A percentile compares a stretch with the other conserved stretches of the same genome.
phyloP scores from a whole-genome alignment of 2,888 invertebrate genomes.

The Drosophila limbata region DNA sequence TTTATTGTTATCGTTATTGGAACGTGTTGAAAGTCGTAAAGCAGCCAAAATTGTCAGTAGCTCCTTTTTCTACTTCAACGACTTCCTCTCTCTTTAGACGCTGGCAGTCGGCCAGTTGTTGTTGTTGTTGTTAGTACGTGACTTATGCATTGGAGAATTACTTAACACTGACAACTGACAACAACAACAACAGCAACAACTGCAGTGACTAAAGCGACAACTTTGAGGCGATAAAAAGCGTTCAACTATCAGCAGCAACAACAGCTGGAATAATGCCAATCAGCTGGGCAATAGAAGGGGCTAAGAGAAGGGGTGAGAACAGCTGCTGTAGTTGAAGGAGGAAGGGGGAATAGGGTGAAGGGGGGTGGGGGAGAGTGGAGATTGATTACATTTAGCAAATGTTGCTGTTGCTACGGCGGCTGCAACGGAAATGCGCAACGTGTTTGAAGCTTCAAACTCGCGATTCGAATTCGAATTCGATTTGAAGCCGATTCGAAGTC shows the following conservation, averaged over 20 bases:
- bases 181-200: conserved; percentile 20
- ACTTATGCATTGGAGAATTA: conserved; percentile 66
- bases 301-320: neutral
- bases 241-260: conserved; percentile 34
- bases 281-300: conserved; percentile 10
- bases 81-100: conserved; percentile 8
- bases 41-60: conserved; percentile 27
- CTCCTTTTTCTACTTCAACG: conserved; percentile 10
- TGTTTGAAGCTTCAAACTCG: conserved; percentile 47
- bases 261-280: conserved; percentile 58
- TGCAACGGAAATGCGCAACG: conserved; percentile 66
- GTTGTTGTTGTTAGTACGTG: conserved; percentile 63
- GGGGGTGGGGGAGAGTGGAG: conserved; percentile 11
- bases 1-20: conserved; percentile 10
- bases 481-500: conserved; percentile 11
- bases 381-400: conserved; percentile 54
- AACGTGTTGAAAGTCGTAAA: conserved; percentile 26
- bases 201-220: conserved; percentile 36
- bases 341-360: neutral
- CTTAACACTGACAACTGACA: conserved; percentile 58
- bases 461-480: conserved; percentile 24
- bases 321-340: neutral
- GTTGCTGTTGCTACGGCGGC: conserved; percentile 13
- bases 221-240: conserved; percentile 45
- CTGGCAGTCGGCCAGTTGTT: conserved; percentile 23